These are phyloP conservation scores for Lepeophtheirus nordmannii DNA, from an alignment of 2,888 invertebrate species.

Conservation along the genomic window DNA sequence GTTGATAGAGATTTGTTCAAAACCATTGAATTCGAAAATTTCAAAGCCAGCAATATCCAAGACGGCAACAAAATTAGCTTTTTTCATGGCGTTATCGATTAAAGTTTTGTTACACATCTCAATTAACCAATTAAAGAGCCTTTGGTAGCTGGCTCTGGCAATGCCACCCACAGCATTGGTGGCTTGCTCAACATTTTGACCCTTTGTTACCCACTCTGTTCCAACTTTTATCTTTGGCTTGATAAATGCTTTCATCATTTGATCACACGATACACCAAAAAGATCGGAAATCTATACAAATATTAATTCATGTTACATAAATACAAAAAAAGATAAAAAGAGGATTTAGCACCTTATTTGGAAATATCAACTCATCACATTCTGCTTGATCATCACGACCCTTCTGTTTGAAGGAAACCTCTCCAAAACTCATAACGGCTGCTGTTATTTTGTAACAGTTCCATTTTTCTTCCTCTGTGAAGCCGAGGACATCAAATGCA, in stretches of 20 bases:
- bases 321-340: no score
- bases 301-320: background rate
- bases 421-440: conserved; percentile 98
- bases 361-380: conserved; percentile 31
- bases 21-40: conserved; percentile 72
- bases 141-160: conserved; percentile 90
- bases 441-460: conserved; percentile 76
- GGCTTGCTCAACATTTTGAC: conserved; percentile 44
- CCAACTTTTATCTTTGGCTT: conserved; percentile 99
- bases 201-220: conserved; percentile 96
- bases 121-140: conserved; percentile 94
- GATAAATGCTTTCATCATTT: conserved; percentile 82
- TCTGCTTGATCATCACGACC: conserved; percentile 45
- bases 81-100: conserved; percentile 39
- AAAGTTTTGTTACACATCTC: conserved; percentile 98
- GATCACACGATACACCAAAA: conserved; percentile 68
- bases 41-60: conserved; percentile 46
- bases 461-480: conserved; percentile 38
- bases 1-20: conserved; percentile 99
- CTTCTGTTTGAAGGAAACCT: conserved; percentile 47
- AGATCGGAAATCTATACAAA: conserved; percentile 83
- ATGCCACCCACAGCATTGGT: conserved; percentile 84
- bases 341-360: background rate
- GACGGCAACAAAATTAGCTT: conserved; percentile 43
- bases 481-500: conserved; percentile 45